Base-by-base conservation (phyloP, 2,888 invertebrate species). In the Hydrotaea diabolus region DNA sequence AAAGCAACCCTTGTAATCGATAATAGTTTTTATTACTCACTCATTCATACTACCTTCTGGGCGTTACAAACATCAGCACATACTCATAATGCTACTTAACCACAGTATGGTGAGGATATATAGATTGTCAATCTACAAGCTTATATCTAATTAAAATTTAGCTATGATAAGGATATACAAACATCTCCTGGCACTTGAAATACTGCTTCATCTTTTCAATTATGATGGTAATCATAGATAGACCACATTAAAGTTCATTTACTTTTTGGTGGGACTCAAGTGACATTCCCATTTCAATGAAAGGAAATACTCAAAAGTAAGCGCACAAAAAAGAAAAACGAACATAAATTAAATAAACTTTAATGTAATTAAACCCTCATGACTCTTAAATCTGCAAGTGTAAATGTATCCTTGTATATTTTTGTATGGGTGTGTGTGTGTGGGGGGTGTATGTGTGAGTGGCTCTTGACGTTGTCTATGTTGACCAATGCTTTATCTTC, bases 401-500 rank as follows among this genome's bases (percentile, higher is more conserved):
- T n/a, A n/a, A n/a, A n/a, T n/a, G n/a, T n/a, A n/a, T n/a, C n/a
- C n/a, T n/a, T n/a, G n/a, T n/a, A n/a, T n/a, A n/a, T n/a, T n/a
- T 66, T 17, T 11, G n/a, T 11, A 17, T 17, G 7, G n/a, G 53
- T 53, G 53, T 53, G 19, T 53, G 2, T 23, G 23, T 57, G 23
- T 23, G 9, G 3, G 53, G n/a, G 17, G 9, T 17, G 53, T 57
- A 11, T 23, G 57, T 36, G 46, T 66, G 23, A 21, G 43, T 21
- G 17, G 8, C 49, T 59, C n/a, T n/a, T 31, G 0, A 26, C 59
- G 23, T 69, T 21, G 69, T 69, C 69, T 69, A 46, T 69, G 69
- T 69, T 69, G 69, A 69, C 69, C 69, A 69, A 69, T 69, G 69
- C 46, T 59, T 69, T 43, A 46, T 69, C 69, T 69, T 69, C 69